phyloP scores from a whole-genome alignment of 2,113 vertebrate species.

The Oxygymnocypris stewartii region DNA sequence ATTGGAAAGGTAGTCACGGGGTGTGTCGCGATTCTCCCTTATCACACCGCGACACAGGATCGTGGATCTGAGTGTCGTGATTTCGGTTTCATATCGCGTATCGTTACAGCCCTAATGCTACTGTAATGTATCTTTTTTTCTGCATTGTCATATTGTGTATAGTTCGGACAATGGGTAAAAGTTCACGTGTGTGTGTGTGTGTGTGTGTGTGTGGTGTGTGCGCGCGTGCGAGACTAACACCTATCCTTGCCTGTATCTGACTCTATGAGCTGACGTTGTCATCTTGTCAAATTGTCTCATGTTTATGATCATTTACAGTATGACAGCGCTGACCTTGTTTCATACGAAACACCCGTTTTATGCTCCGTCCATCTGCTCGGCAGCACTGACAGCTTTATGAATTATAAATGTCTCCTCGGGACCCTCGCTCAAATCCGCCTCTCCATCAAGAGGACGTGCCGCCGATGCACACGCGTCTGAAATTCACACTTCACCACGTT shows the following conservation, averaged over 20 bases:
- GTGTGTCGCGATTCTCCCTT: too few species aligned
- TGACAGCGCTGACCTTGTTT: neutral
- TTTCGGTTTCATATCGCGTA: too few species aligned
- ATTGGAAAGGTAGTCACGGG: too few species aligned
- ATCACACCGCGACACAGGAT: too few species aligned
- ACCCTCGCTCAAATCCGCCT: neutral
- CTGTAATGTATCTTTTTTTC: too few species aligned
- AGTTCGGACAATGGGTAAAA: too few species aligned
- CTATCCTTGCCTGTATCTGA: neutral
- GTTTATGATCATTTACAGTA: neutral
- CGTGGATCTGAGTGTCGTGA: too few species aligned
- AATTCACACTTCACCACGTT: neutral
- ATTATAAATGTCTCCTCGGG: neutral
- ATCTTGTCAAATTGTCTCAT: slow-evolving; percentile 1
- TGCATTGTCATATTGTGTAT: too few species aligned
- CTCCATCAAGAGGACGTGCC: neutral
- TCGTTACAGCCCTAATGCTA: too few species aligned
- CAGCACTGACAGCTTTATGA: neutral
- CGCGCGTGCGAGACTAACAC: neutral
- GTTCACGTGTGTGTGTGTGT: too few species aligned
- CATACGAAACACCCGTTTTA: neutral
- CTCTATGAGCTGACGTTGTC: neutral
- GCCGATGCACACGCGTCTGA: neutral
- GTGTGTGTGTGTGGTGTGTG: neutral
- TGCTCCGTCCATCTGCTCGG: neutral